A percentile compares a stretch with the other conserved stretches of the same genome.
phyloP scores from a whole-genome alignment of 1,140 invertebrate species.

The Scaptomyza hsui region DNA sequence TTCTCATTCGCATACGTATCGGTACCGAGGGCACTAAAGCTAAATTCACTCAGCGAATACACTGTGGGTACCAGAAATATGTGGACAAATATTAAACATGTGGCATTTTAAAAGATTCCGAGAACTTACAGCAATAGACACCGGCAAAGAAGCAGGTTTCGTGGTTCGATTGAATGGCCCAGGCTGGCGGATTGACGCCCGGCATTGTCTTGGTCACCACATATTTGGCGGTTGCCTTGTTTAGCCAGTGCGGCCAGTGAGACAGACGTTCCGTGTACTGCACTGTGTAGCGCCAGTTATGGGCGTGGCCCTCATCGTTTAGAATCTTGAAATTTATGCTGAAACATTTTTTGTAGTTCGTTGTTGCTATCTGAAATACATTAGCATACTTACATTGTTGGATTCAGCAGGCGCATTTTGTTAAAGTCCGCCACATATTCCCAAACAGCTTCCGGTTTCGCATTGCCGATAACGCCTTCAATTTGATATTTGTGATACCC shows the following conservation, averaged over 20 bases:
- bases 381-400: conserved; percentile 86
- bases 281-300: conserved; percentile 89
- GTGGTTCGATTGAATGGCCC: conserved; percentile 87
- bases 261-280: conserved; percentile 88
- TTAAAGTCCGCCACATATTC: conserved; percentile 90
- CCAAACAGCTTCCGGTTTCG: conserved; percentile 87
- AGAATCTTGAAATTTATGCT: conserved; percentile 87
- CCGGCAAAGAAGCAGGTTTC: conserved; percentile 87
- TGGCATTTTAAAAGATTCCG: background rate
- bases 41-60: conserved; percentile 86
- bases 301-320: conserved; percentile 87
- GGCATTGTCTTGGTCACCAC: conserved; percentile 85
- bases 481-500: conserved; percentile 78
- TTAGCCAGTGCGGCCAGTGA: conserved; percentile 87
- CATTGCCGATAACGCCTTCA: conserved; percentile 84
- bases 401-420: conserved; percentile 89
- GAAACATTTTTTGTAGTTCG: background rate
- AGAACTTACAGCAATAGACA: conserved; percentile 87
- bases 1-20: conserved; percentile 86
- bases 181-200: conserved; percentile 77
- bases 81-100: background rate
- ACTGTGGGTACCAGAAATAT: conserved; percentile 82
- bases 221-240: conserved; percentile 86
- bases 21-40: conserved; percentile 83
- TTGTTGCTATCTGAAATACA: background rate